A percentile compares a stretch with the other conserved stretches of the same genome.
phyloP scores from a whole-genome alignment of 2,797 vertebrate genomes.

The Sciaenops ocellatus region DNA sequence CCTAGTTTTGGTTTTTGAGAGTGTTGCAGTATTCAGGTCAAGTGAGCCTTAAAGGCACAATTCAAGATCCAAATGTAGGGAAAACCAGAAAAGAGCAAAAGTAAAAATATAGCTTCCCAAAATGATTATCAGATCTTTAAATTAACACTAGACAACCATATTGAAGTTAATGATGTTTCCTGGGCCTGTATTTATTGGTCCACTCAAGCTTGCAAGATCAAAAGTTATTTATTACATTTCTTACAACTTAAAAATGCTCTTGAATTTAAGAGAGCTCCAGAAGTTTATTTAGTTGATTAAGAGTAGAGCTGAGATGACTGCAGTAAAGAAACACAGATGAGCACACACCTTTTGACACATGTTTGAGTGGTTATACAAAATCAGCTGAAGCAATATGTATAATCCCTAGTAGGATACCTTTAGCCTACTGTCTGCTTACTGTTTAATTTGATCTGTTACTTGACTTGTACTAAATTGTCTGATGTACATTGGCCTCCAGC shows the following conservation, averaged over 20 bases:
- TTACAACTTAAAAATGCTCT: not conserved
- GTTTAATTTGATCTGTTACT: not conserved
- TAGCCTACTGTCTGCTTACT: not conserved
- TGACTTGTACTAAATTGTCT: not conserved
- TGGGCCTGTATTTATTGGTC: too few relatives aligned
- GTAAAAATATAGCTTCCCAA: not conserved
- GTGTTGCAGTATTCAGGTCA: slow-evolving; percentile 12
- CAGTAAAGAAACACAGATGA: not conserved
- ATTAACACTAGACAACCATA: not conserved
- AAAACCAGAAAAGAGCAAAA: not conserved
- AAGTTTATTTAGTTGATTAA: not conserved
- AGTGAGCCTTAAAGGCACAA: slow-evolving; percentile 7
- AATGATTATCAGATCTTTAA: not conserved
- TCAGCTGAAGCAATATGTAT: not conserved
- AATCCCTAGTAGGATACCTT: not conserved
- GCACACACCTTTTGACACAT: not conserved
- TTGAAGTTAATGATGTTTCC: not conserved
- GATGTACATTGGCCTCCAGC: not conserved
- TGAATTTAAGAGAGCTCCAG: not conserved
- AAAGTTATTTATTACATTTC: not conserved
- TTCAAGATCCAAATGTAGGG: not conserved
- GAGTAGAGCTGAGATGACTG: not conserved
- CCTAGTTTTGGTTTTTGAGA: not conserved
- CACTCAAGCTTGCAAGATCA: too few relatives aligned
- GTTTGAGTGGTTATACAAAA: not conserved